Evolutionary conservation across 2,797 vertebrate species (phyloP).

Genomic region (Ctenosaura bakeri): DNA sequence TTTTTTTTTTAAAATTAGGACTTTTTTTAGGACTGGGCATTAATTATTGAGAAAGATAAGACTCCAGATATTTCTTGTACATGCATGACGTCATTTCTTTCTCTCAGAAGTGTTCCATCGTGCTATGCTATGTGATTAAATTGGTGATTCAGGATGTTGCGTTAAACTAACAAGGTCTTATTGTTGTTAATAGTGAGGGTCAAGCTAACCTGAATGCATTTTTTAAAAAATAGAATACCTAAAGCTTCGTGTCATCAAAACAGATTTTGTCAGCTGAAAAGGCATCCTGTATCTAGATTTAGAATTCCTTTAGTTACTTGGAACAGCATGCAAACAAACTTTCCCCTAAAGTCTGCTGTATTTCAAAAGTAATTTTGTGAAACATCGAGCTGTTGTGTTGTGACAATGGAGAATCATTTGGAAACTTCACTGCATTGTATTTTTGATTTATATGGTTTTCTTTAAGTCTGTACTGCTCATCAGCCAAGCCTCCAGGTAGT

Average conservation of each 20-base stretch:
- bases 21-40: not conserved
- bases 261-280: not conserved
- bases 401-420: not conserved
- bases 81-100: not conserved
- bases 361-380: not conserved
- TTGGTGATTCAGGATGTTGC: not conserved
- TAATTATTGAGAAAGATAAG: not conserved
- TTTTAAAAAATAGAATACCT: not conserved
- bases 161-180: not conserved
- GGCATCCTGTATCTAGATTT: not conserved
- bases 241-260: not conserved
- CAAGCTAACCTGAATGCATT: not conserved
- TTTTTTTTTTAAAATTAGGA: not conserved
- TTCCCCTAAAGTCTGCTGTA: not conserved
- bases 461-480: not conserved
- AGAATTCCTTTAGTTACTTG: not conserved
- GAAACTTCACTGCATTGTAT: not conserved
- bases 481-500: not conserved
- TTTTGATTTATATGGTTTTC: not conserved
- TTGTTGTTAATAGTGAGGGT: not conserved
- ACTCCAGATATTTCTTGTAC: fast-evolving
- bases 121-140: not conserved
- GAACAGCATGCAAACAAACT: not conserved
- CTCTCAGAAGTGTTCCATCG: not conserved
- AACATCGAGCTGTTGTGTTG: not conserved